phyloP scores from a whole-genome alignment of 2,113 vertebrate genomes.

The Heterochromis multidens region DNA sequence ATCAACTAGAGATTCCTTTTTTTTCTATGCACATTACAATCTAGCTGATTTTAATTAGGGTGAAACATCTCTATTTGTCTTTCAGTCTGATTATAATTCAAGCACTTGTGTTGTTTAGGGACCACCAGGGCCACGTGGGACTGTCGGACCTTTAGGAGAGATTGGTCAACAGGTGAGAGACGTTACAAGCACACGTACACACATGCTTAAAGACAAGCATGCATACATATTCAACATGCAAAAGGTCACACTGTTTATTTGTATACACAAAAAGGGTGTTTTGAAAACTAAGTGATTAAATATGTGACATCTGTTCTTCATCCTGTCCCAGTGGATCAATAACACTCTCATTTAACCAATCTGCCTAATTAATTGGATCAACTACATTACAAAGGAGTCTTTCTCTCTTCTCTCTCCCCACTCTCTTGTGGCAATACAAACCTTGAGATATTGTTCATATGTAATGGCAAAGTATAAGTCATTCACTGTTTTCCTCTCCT shows the following conservation, averaged over 20 bases:
- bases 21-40: not conserved
- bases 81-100: not conserved
- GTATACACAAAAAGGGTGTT: not conserved
- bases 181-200: not conserved
- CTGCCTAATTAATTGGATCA: not conserved
- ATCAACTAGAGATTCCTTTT: not conserved
- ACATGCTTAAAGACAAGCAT: not conserved
- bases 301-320: conserved; percentile 42
- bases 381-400: not conserved
- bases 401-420: not conserved
- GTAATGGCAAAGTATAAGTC: not conserved
- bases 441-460: not conserved
- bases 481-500: not conserved
- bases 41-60: not conserved
- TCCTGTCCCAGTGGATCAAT: conserved; percentile 2
- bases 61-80: not conserved
- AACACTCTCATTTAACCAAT: conserved; percentile 21
- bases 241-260: not conserved
- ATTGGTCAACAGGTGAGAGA: conserved; percentile 85
- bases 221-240: not conserved
- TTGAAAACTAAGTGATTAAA: conserved; percentile 17
- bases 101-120: conserved; percentile 75
- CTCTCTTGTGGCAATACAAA: not conserved
- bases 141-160: conserved; percentile 85
- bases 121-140: conserved; percentile 83